Base-by-base conservation (phyloP, 92 coral and sea anemone species). In the Heteractis magnifica region DNA sequence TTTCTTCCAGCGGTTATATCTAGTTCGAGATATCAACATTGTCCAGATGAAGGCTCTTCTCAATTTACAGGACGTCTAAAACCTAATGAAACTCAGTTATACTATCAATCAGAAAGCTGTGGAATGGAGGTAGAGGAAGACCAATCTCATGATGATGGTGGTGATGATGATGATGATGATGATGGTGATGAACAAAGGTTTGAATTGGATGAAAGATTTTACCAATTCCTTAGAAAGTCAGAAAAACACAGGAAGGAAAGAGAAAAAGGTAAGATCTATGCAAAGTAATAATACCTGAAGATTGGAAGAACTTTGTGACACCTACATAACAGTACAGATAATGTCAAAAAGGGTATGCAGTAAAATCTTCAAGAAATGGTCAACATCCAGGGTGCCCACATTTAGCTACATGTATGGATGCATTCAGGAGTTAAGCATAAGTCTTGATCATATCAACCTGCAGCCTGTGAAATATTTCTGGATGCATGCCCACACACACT, bases 221-320 rank as follows among this genome's bases (percentile, higher is more conserved):
- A 86, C 55, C 91, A 92, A 58, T 96, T 96, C 77, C 93, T 96
- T 26, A 95, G 93, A 84, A 94, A 96, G 76, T 96, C 99, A 76
- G 91, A 90, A 72, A 88, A 81, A 75, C 98, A 96, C 89, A 96
- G 93, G 80, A 82, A 90, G 86, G 93, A 96, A 82, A 90, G 99
- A 82, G 97, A 96, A 76, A 87, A 85, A 87, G 81, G 98, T 87
- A 81, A 77, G 91, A 85, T 64, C 18, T 52, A 18, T 6, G 9
- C 87, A 3, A 65, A 26, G 13, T 20, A 68, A 68, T 7, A 68
- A 68, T 8, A 68, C 14, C 48, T 68, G 16, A 20, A 68, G 10
- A 23, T 59, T 59, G n/a, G 16, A 59, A 59, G 65, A 59, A 34
- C 44, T 34, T 34, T 34, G 44, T 34, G 44, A 2, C 44, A 34